Evolutionary conservation across 2,888 invertebrate species (phyloP), one percentile per base, ranked within the genome.

Genomic region (Eristalinus aeneus): DNA sequence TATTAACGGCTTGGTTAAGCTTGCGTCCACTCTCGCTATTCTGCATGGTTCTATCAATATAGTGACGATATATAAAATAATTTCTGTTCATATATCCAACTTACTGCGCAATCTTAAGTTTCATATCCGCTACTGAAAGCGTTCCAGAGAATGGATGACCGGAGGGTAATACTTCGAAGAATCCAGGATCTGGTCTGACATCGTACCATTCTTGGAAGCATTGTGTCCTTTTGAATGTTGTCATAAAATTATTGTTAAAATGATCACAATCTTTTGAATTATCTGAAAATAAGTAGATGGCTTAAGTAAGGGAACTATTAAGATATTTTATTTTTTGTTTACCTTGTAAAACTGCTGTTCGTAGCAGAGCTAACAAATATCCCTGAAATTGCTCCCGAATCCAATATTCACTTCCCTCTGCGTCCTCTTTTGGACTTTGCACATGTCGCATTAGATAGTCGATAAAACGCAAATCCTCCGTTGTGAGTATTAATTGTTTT

Each of bases 131-230:
- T 22, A 99, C 97, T 16, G 97, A 98, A 11, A 99, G 93, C 89
- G 98, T 98, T 0, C 99, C 99, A 68, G 98, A 96, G 93, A 97
- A 98, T 0, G 98, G 98, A 93, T 99, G 99, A 12, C 97, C 96
- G 3, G 97, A 95, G 79, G 94, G 94, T n/a, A 96, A 93, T 88
- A 94, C 94, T 82, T 96, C 93, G 88, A 97, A 95, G 36, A 95
- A 94, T 76, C 95, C 94, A 67, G 95, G 93, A 12, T 95, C 94
- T 0, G 94, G 94, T 88, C 94, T 94, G n/a, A 93, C 94, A 56
- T 92, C 92, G 89, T 83, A 95, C 98, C 99, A 99, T 88, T 95
- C 94, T 90, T 96, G 96, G 92, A 97, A 99, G 90, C 98, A 98
- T 89, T 97, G 96, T 0, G 98, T 98, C 53, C 95, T 94, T 91